Percentiles rank a stretch among this genome's conserved stretches.
phyloP scores from a whole-genome alignment of 2,888 invertebrate species.

The Himalopsyche kuldschensis region DNA sequence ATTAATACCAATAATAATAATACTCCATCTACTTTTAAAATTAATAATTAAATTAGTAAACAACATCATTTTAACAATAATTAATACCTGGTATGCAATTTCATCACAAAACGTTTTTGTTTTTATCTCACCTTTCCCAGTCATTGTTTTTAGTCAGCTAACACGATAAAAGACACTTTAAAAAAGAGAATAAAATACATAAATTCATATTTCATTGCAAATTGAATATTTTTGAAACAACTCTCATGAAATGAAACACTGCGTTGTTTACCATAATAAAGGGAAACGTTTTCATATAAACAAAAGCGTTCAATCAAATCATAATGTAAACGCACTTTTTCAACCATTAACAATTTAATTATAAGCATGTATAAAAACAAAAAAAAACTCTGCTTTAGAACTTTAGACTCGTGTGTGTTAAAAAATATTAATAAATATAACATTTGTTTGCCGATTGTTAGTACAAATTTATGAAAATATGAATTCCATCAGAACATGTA shows the following conservation, averaged over 20 bases:
- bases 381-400: neutral
- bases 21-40: constrained; percentile 8
- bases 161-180: too few relatives aligned
- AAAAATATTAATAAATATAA: neutral
- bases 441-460: neutral
- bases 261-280: too few relatives aligned
- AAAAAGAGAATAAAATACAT: too few relatives aligned
- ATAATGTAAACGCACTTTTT: too few relatives aligned
- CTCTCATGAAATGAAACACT: too few relatives aligned
- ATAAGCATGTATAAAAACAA: too few relatives aligned
- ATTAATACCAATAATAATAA: constrained; percentile 22
- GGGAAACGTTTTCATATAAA: too few relatives aligned
- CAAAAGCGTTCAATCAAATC: too few relatives aligned
- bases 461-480: neutral
- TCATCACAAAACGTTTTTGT: neutral
- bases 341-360: too few relatives aligned
- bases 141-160: neutral
- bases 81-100: neutral
- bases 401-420: neutral
- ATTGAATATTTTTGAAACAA: too few relatives aligned
- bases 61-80: neutral
- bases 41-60: neutral
- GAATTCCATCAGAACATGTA: neutral
- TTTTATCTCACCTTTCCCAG: neutral
- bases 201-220: too few relatives aligned